Base-by-base conservation (phyloP, 2,888 invertebrate species). In the Eristalis pertinax region DNA sequence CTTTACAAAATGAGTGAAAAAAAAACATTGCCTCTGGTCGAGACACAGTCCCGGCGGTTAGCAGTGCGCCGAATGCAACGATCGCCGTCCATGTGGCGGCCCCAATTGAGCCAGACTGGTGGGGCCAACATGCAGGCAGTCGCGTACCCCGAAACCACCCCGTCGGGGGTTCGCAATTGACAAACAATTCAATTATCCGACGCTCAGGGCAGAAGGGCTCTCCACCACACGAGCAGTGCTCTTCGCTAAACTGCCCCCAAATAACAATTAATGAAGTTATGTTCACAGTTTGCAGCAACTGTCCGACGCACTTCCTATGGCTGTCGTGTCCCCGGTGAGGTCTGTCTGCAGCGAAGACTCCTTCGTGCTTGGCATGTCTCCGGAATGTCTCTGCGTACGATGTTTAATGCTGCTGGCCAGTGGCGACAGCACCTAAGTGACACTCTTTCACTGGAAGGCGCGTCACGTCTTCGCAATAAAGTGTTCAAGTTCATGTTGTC, bases 401-500 rank as follows among this genome's bases (percentile, higher is more conserved):
- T 63, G 35, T 50, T 50, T n/a, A 19, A 7, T 70, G 35, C 26
- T 26, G 15, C 26, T 26, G 15, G 56, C 4, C 43, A 38, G 38
- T 15, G 19, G 29, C 67, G 26, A 29, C 15, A 29, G 10, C 5
- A 43, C 69, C 72, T 56, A 41, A 32, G 24, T 56, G 67, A 63
- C 64, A 64, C 24, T 75, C 50, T 50, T 50, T 19, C 76, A 35
- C 58, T 24, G 60, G 50, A 73, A 86, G 77, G 58, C 86, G 60
- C 65, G 58, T 82, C 86, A 86, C 86, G 86, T 83, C 78, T 78
- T 67, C 2, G 69, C 70, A 74, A 86, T 82, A 86, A 86, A 82
- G 83, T 86, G 78, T 86, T 86, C 86, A 86, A 86, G 86, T 86
- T 86, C 86, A 86, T 86, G 86, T 85, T 68, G 68, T 58, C 41